These are phyloP conservation scores for Nomada fucata DNA, from an alignment of 2,888 invertebrate genomes.

Conservation along the genomic window DNA sequence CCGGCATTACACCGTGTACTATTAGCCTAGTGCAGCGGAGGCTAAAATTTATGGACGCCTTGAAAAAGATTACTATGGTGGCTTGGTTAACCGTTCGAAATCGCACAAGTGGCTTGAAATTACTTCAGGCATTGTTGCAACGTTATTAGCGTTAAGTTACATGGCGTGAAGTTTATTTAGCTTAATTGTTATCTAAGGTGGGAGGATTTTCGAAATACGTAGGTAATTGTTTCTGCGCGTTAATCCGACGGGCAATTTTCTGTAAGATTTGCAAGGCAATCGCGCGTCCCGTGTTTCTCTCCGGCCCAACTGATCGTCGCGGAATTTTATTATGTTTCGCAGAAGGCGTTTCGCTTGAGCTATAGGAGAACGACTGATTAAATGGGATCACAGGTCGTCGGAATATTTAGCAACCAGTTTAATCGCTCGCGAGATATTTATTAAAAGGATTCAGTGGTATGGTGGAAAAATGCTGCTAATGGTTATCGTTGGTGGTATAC, in stretches of 20 bases:
- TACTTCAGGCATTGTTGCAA: not conserved
- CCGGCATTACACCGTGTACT: constrained; percentile 50
- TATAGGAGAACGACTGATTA: not conserved
- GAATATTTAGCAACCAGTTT: not conserved
- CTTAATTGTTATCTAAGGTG: not conserved
- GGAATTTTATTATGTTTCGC: not conserved
- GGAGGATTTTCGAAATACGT: not conserved
- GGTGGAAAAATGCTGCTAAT: constrained; percentile 35
- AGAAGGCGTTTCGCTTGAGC: not conserved
- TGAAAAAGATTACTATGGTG: constrained; percentile 22
- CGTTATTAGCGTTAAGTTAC: not conserved
- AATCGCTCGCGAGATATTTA: constrained; percentile 8
- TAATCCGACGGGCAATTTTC: constrained; percentile 1
- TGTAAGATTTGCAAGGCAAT: not conserved
- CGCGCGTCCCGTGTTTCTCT: not conserved
- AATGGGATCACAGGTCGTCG: not conserved
- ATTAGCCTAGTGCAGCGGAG: constrained; percentile 42
- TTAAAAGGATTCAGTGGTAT: constrained; percentile 7
- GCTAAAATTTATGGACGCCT: constrained; percentile 33
- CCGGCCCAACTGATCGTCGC: not conserved
- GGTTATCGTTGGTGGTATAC: constrained; percentile 40
- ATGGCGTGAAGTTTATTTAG: not conserved
- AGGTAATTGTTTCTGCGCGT: constrained; percentile 3
- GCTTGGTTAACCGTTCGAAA: constrained; percentile 1
- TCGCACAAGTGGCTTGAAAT: not conserved